phyloP scores from a whole-genome alignment of 30 jellyfish, hydroid and myxozoan species.

The Phacellophora camtschatica region DNA sequence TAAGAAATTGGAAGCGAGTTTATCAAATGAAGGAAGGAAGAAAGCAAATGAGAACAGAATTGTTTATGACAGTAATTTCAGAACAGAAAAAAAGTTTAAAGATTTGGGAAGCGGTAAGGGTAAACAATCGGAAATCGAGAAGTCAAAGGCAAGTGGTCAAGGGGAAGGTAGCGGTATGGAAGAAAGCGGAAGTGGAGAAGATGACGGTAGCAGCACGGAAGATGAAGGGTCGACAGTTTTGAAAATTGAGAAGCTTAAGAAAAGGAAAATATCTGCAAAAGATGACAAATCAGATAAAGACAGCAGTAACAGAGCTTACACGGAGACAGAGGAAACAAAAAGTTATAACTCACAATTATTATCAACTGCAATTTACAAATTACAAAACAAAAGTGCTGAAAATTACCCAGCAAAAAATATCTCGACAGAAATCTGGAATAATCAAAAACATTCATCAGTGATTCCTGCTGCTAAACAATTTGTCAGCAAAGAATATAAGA shows the following conservation, averaged over 20 bases:
- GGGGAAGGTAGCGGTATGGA: neutral
- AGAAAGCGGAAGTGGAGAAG: neutral
- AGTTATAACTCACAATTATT: too few relatives aligned
- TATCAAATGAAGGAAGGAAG: slow-evolving; percentile 41
- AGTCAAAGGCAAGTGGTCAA: neutral
- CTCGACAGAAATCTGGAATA: too few relatives aligned
- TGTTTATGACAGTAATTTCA: slow-evolving; percentile 7
- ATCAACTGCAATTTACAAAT: too few relatives aligned
- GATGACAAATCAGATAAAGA: neutral
- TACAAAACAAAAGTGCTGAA: too few relatives aligned
- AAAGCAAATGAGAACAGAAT: slow-evolving; percentile 24
- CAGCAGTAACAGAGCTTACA: neutral
- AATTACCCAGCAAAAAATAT: too few relatives aligned
- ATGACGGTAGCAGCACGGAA: neutral
- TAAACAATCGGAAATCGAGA: neutral
- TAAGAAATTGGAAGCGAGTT: neutral
- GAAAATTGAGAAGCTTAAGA: neutral
- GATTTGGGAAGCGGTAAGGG: neutral
- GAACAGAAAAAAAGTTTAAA: slow-evolving; percentile 7
- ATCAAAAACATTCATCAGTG: too few relatives aligned
- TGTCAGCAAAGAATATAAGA: too few relatives aligned
- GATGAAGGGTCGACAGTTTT: neutral
- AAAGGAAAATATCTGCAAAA: too few relatives aligned
- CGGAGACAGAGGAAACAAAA: too few relatives aligned
- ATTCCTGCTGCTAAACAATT: too few relatives aligned